These are phyloP conservation scores for Pachyseris speciosa DNA, from an alignment of 64 coral and sea anemone genomes.

Conservation along the genomic window DNA sequence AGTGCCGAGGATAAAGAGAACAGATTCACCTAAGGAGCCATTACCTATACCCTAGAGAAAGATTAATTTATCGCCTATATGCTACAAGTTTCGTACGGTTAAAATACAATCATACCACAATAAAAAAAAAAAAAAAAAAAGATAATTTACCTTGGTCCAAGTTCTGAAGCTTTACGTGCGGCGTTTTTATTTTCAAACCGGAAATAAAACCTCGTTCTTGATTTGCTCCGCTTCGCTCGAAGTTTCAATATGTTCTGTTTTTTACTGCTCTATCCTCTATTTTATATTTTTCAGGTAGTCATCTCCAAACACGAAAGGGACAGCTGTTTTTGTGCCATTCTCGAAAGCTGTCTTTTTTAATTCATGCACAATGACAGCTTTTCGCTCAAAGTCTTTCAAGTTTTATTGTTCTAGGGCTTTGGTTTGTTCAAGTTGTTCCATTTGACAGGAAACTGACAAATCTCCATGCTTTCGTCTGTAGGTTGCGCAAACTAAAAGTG, in stretches of 20 bases:
- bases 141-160: neutral
- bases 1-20: too few relatives aligned
- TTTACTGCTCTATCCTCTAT: neutral
- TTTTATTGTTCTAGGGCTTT: neutral
- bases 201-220: neutral
- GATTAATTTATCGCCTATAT: neutral
- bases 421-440: constrained; percentile 2
- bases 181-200: neutral
- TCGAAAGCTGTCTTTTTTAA: neutral
- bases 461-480: too few relatives aligned
- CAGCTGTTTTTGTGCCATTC: constrained; percentile 17
- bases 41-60: too few relatives aligned
- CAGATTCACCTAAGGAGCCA: too few relatives aligned
- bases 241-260: neutral
- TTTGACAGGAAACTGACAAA: constrained; percentile 4
- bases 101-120: neutral
- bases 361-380: constrained; percentile 35
- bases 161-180: neutral
- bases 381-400: constrained; percentile 29
- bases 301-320: neutral
- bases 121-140: neutral
- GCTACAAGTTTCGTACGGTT: neutral
- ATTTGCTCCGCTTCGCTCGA: neutral
- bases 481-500: neutral
- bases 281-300: neutral